phyloP scores from a whole-genome alignment of 1,140 invertebrate genomes.

The Conus betulinus region DNA sequence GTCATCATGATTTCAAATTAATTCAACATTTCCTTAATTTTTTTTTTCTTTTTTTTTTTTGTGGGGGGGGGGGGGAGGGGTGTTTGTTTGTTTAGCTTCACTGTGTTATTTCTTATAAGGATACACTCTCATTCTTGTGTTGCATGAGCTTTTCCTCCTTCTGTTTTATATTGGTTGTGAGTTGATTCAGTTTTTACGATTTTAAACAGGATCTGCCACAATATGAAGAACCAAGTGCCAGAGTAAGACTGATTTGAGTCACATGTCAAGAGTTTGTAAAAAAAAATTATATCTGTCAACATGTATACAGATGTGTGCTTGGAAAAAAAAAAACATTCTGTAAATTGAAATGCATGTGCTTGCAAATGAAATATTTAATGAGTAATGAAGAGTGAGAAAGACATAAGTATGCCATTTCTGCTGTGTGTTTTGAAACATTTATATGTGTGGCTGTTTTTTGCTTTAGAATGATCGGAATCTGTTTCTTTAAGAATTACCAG shows the following conservation, averaged over 20 bases:
- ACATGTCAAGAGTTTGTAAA: background rate
- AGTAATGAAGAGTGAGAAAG: background rate
- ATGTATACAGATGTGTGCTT: background rate
- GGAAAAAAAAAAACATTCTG: background rate
- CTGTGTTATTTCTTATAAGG: background rate
- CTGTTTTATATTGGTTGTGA: background rate
- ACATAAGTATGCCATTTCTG: background rate
- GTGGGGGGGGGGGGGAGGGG: too few relatives aligned
- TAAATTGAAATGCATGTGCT: background rate
- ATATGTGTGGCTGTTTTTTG: background rate
- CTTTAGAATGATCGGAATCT: background rate
- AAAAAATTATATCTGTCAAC: background rate
- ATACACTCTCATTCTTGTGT: background rate
- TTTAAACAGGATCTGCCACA: constrained; percentile 1
- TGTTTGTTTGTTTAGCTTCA: background rate
- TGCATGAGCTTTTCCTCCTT: background rate
- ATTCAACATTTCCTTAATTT: background rate
- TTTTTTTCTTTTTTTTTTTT: too few relatives aligned
- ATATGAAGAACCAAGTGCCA: background rate
- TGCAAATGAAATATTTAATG: background rate
- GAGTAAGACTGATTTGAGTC: background rate
- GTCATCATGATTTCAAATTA: background rate
- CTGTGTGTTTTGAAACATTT: background rate
- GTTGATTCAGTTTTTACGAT: background rate
- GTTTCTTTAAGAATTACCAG: background rate